Evolutionary conservation across 2,113 vertebrate genomes (phyloP).

Genomic region (Anguilla japonica): DNA sequence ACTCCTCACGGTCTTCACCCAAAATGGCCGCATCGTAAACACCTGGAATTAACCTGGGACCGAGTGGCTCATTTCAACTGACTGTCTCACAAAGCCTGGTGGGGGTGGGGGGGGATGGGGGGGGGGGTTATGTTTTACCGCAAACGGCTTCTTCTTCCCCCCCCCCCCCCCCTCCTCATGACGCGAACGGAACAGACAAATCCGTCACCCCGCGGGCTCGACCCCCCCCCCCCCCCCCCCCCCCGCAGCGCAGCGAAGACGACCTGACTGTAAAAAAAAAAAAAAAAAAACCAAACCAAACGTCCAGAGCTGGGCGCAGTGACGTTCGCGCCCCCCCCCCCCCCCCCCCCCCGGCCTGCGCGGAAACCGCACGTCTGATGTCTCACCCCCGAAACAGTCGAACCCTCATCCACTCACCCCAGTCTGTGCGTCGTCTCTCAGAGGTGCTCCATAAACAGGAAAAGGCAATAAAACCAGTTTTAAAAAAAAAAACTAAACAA

Average conservation of each 20-base stretch:
- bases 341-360: conserved; percentile 31
- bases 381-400: conserved; percentile 55
- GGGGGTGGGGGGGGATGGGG: background rate
- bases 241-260: background rate
- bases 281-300: background rate
- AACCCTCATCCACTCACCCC: conserved; percentile 40
- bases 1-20: conserved; percentile 40
- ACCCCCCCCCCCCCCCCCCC: background rate
- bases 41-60: conserved; percentile 50
- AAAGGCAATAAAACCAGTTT: conserved; percentile 27
- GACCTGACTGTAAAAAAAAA: background rate
- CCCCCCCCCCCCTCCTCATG: background rate
- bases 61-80: conserved; percentile 16
- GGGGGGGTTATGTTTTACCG: background rate
- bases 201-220: background rate
- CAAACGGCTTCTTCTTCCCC: background rate
- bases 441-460: conserved; percentile 39
- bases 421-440: conserved; percentile 9
- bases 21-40: conserved; percentile 35
- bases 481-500: background rate
- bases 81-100: background rate
- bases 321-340: background rate
- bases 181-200: background rate
- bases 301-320: background rate
- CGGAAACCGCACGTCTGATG: conserved; percentile 58